Percentiles rank a stretch among this genome's conserved stretches.
Evolutionary conservation across 2,797 vertebrate genomes (phyloP).

Genomic region (Pyrocephalus nanus): DNA sequence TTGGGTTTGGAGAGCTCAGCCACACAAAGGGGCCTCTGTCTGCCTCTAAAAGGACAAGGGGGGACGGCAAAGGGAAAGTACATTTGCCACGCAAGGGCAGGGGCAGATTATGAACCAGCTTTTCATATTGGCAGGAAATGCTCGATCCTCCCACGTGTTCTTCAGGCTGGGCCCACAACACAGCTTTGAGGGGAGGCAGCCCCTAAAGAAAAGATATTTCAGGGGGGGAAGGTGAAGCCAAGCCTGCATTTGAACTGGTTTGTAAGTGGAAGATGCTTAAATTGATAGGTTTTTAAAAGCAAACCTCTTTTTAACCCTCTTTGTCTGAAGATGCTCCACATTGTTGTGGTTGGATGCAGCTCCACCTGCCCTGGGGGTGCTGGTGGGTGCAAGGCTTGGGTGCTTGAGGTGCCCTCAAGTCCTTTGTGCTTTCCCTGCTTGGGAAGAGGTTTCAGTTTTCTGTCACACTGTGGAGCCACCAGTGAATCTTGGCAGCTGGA

Average conservation of each 20-base stretch:
- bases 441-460: neutral
- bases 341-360: neutral
- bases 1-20: neutral
- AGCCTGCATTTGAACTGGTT: neutral
- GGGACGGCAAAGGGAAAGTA: neutral
- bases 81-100: neutral
- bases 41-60: neutral
- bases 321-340: neutral
- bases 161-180: neutral
- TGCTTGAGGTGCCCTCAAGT: neutral
- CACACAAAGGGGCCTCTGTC: conserved; percentile 54
- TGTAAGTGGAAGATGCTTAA: neutral
- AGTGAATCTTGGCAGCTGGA: neutral
- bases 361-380: neutral
- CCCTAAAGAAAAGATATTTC: neutral
- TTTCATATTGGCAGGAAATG: conserved; percentile 51
- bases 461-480: too few relatives aligned
- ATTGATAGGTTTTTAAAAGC: neutral
- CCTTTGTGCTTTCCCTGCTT: neutral
- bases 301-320: neutral
- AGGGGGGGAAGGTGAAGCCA: neutral
- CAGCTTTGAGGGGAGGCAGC: neutral
- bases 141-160: conserved; percentile 24
- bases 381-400: neutral
- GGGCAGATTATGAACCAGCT: conserved; percentile 22